These are phyloP conservation scores for Acleris holmiana DNA, from an alignment of 2,888 invertebrate genomes.

Conservation along the genomic window DNA sequence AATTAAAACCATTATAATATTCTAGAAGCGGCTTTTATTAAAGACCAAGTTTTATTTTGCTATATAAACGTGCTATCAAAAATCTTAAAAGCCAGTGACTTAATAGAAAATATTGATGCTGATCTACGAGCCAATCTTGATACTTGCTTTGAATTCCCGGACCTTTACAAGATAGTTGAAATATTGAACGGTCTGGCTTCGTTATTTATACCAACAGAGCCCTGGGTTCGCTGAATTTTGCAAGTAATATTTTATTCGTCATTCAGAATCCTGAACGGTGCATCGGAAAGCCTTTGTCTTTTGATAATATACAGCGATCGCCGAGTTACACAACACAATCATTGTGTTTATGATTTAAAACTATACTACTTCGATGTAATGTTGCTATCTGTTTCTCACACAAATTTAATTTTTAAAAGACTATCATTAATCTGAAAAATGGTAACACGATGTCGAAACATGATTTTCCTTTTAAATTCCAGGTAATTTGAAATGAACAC, in stretches of 20 bases:
- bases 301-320: constrained; percentile 43
- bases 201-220: constrained; percentile 36
- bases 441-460: no score
- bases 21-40: no score
- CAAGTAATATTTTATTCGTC: constrained; percentile 42
- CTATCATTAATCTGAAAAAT: no score
- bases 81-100: background rate
- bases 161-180: constrained; percentile 22
- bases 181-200: constrained; percentile 34
- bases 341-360: constrained; percentile 3
- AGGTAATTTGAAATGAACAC: no score
- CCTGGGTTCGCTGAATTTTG: constrained; percentile 34
- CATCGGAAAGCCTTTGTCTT: constrained; percentile 43
- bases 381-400: no score
- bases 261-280: constrained; percentile 40
- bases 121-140: constrained; percentile 28
- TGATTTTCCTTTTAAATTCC: no score
- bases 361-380: background rate
- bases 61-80: background rate
- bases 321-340: constrained; percentile 12
- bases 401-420: no score
- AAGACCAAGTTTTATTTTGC: background rate
- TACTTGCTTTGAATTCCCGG: constrained; percentile 14
- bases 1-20: background rate
- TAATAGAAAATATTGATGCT: constrained; percentile 20